Evolutionary conservation across 2,113 vertebrate genomes (phyloP).

Genomic region (Neotragus moschatus): DNA sequence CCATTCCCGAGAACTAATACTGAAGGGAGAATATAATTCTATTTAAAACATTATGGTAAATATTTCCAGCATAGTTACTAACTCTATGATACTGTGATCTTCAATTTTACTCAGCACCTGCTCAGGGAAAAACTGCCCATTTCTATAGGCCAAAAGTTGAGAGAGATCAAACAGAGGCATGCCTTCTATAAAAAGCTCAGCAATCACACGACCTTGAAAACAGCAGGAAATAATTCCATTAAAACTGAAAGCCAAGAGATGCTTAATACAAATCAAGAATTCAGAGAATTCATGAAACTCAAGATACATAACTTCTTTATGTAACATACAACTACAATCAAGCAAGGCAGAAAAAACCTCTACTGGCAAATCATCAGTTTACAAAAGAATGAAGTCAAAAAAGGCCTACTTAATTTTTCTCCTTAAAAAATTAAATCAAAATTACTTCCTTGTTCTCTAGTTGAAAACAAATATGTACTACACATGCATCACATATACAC

Average conservation of each 20-base stretch:
- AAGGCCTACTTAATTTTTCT: background rate
- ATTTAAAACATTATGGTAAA: background rate
- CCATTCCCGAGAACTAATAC: background rate
- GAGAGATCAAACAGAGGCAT: conserved; percentile 97
- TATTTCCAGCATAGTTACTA: conserved; percentile 84
- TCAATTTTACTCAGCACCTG: conserved; percentile 96
- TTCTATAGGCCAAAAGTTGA: conserved; percentile 96
- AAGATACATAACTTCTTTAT: background rate
- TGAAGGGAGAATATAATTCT: background rate
- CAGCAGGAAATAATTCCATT: conserved; percentile 13
- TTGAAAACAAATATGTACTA: background rate
- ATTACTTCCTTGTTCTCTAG: background rate
- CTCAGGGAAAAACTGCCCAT: conserved; percentile 94
- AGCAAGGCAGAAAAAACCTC: background rate
- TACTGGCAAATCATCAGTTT: background rate
- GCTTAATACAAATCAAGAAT: background rate
- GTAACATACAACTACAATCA: background rate
- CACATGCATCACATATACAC: background rate
- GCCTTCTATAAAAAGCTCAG: conserved; percentile 96
- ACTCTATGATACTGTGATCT: conserved; percentile 90
- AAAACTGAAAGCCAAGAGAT: background rate
- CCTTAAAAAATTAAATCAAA: background rate
- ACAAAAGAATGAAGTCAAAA: background rate
- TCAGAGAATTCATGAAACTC: background rate
- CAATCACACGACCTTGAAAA: conserved; percentile 93